Base-by-base conservation (phyloP, 2,888 invertebrate species). In the Nowickia ferox region DNA sequence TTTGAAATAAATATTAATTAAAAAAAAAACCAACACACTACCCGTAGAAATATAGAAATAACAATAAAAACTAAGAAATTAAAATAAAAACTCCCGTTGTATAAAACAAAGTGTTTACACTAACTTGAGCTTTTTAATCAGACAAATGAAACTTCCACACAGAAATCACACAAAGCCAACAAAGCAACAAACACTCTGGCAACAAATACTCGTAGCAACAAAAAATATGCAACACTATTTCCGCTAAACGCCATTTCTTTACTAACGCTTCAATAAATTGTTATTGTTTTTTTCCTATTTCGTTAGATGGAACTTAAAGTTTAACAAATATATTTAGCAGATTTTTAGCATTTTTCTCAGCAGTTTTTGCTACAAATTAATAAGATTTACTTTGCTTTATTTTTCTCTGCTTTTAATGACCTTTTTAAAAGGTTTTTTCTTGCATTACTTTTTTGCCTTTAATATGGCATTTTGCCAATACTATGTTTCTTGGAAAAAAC, bases 101-200 rank as follows among this genome's bases (percentile, higher is more conserved):
- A 78, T 46, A 66, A 66, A 68, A 77, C 66, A 81, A 81, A 76
- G 38, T 83, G 77, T 55, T 71, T 77, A 82, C 79, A 82, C 65
- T 57, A 77, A 71, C 86, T 77, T 68, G 84, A 77, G 63, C 57
- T 84, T 86, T 84, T 84, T 84, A 87, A 82, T 87, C 87, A 86
- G 79, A 79, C 84, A 87, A 84, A 68, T 81, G 80, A 87, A 85
- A 78, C 53, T 75, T 51, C 17, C 46, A 53, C 61, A 61, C 8
- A 48, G 6, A 30, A 46, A 74, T 57, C 22, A 82, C 40, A 84
- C 84, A 78, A 61, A 57, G 19, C 9, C n/a, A 59, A 81, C 40
- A 75, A 71, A 46, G 59, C 72, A 66, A 66, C 72, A 72, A 30
- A 30, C 6, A 30, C 30, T 30, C 72, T 72, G 65, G 30, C 38